A percentile compares a stretch with the other conserved stretches of the same genome.
phyloP scores from a whole-genome alignment of 2,113 vertebrate species.

The Apus apus region DNA sequence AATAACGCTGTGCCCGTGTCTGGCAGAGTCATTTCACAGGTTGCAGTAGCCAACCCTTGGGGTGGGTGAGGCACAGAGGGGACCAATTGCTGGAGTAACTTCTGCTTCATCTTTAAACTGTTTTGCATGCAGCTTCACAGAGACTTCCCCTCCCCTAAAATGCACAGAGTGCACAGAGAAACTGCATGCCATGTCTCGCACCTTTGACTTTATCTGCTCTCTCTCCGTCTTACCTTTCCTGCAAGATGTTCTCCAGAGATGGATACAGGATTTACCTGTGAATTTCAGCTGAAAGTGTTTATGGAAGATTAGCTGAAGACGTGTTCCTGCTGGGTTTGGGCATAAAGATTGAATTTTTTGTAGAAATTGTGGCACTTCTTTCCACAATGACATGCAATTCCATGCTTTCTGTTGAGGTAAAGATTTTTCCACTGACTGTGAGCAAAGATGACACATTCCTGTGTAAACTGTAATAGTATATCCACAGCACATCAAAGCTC shows the following conservation, averaged over 20 bases:
- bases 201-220: neutral
- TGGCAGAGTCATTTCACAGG: neutral
- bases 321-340: neutral
- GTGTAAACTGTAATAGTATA: neutral
- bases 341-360: neutral
- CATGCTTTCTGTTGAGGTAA: neutral
- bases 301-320: neutral
- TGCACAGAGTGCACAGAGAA: neutral
- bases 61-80: neutral
- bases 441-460: neutral
- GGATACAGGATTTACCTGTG: neutral
- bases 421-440: neutral
- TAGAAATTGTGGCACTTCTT: neutral
- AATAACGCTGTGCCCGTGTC: neutral
- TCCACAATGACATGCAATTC: neutral
- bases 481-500: neutral
- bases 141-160: neutral
- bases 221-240: neutral
- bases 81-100: neutral
- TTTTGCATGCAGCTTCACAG: neutral
- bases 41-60: rapidly evolving
- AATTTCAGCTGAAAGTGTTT: rapidly evolving
- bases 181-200: neutral
- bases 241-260: neutral
- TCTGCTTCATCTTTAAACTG: neutral